phyloP scores from a whole-genome alignment of 2,888 invertebrate genomes.

The Myopa testacea region DNA sequence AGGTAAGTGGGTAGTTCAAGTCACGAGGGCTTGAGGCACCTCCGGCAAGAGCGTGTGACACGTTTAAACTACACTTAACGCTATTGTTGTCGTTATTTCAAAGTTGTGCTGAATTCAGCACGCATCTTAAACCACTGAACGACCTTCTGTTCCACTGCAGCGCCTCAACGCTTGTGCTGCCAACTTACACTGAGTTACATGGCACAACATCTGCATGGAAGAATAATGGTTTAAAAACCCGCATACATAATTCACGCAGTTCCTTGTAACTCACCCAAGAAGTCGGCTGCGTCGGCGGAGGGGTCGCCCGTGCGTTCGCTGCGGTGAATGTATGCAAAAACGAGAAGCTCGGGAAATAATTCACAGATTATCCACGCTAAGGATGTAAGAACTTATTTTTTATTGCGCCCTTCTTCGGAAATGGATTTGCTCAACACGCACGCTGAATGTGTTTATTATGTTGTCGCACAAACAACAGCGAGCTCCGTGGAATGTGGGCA shows the following conservation, averaged over 20 bases:
- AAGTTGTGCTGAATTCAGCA: too few species aligned
- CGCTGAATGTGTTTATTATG: conserved; percentile 34
- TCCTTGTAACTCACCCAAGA: conserved; percentile 20
- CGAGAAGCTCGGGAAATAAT: conserved; percentile 20
- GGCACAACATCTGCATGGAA: conserved; percentile 2
- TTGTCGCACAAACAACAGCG: conserved; percentile 14
- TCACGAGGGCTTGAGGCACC: too few species aligned
- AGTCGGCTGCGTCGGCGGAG: neutral
- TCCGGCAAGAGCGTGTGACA: too few species aligned
- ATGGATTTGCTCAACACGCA: conserved; percentile 35
- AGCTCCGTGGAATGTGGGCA: conserved; percentile 22
- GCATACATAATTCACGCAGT: conserved; percentile 35
- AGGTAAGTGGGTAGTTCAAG: too few species aligned
- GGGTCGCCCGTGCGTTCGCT: neutral
- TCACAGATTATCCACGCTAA: conserved; percentile 36
- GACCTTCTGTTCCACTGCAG: too few species aligned
- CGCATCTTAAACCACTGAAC: too few species aligned
- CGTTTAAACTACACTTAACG: too few species aligned
- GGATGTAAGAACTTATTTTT: conserved; percentile 19
- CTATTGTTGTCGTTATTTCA: too few species aligned
- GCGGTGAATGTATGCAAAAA: conserved; percentile 16
- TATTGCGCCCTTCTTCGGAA: conserved; percentile 18
- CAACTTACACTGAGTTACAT: neutral
- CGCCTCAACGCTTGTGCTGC: neutral
- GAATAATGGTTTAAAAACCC: conserved; percentile 28